phyloP scores from a whole-genome alignment of 1,140 invertebrate species.

The Calliopsis andreniformis region DNA sequence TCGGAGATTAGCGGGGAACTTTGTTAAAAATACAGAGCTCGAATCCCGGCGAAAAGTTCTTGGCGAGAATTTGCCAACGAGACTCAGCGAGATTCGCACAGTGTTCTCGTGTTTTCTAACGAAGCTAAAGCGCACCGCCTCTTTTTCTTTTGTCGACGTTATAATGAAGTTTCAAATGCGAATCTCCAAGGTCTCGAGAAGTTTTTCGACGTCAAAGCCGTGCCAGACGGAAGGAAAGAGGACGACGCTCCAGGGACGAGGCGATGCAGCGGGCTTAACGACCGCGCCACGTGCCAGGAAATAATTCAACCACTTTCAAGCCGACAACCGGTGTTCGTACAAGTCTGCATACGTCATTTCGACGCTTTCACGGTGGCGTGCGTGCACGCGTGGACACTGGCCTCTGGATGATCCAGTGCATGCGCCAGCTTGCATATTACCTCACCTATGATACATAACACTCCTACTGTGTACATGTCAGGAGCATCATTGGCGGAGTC shows the following conservation, averaged over 20 bases:
- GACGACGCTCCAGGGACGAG: too few species aligned
- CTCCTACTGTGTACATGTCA: slow-evolving; percentile 15
- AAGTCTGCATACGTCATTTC: slow-evolving; percentile 39
- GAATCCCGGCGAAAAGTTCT: not conserved
- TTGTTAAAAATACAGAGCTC: slow-evolving; percentile 3
- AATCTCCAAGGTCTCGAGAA: not conserved
- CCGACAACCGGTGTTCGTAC: slow-evolving; percentile 8
- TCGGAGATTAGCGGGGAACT: not conserved
- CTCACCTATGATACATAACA: slow-evolving; percentile 39
- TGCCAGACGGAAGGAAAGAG: not conserved
- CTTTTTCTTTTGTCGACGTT: too few species aligned
- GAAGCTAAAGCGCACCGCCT: not conserved
- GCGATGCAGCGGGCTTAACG: slow-evolving; percentile 1
- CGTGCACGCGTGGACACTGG: slow-evolving; percentile 28
- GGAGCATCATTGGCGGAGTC: too few species aligned
- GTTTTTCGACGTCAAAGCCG: not conserved
- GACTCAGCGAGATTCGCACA: not conserved
- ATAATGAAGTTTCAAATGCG: not conserved
- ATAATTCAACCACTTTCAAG: slow-evolving; percentile 60
- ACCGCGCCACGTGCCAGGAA: slow-evolving; percentile 22
- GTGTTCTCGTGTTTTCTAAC: not conserved
- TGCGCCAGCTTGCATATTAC: slow-evolving; percentile 36
- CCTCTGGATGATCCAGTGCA: slow-evolving; percentile 34
- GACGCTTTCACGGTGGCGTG: slow-evolving; percentile 45
- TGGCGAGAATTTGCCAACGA: not conserved